These are phyloP conservation scores for Xenopus petersii DNA, from an alignment of 2,797 vertebrate species.

Conservation along the genomic window DNA sequence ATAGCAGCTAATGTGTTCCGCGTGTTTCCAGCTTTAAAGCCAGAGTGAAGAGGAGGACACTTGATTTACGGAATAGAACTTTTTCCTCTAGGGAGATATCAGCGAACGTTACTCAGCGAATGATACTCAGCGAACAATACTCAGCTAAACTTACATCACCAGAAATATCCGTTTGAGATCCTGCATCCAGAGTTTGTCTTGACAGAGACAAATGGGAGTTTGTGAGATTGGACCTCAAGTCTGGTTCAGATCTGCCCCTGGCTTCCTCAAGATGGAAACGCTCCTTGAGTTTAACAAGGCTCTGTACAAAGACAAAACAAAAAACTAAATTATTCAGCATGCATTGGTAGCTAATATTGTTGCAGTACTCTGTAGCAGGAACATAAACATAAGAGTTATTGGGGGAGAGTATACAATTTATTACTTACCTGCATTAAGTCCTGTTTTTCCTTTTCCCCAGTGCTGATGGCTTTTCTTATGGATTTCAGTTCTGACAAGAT, in stretches of 20 bases:
- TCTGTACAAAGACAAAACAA: slow-evolving; percentile 60
- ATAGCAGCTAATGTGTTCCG: background rate
- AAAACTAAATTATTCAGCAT: background rate
- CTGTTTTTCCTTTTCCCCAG: slow-evolving; percentile 78
- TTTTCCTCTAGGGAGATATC: too few relatives aligned
- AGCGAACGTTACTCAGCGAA: too few relatives aligned
- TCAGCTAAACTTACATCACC: slow-evolving; percentile 69
- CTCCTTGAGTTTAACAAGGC: slow-evolving; percentile 73
- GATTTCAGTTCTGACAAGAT: slow-evolving; percentile 75
- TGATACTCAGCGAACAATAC: too few relatives aligned
- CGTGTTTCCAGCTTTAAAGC: slow-evolving; percentile 5
- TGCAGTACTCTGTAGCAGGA: too few relatives aligned
- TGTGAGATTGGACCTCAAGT: slow-evolving; percentile 59
- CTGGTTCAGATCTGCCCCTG: slow-evolving; percentile 62
- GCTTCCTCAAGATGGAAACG: slow-evolving; percentile 66
- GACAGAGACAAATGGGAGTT: slow-evolving; percentile 65
- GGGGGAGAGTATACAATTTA: too few relatives aligned
- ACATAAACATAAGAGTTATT: too few relatives aligned
- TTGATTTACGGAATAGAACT: background rate
- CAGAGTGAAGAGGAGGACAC: slow-evolving; percentile 11
- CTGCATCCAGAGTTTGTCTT: slow-evolving; percentile 73
- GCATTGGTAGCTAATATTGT: too few relatives aligned
- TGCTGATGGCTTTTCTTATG: slow-evolving; percentile 74
- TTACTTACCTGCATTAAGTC: slow-evolving; percentile 76
- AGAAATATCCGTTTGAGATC: slow-evolving; percentile 77